These are phyloP conservation scores for Drosophila paranaensis DNA, from an alignment of 2,888 invertebrate genomes.

Conservation along the genomic window DNA sequence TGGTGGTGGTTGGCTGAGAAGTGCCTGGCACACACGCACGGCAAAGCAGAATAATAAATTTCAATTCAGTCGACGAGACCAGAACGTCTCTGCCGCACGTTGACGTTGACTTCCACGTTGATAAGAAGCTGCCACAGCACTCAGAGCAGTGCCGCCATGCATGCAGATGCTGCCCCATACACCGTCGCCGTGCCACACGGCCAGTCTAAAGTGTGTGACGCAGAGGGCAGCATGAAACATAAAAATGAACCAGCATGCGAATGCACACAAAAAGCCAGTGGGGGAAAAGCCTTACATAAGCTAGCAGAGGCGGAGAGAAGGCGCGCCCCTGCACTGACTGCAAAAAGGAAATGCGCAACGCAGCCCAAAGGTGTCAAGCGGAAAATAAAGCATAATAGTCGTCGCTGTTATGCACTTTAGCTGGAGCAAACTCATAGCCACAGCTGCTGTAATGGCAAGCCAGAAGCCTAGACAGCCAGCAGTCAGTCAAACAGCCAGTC, in stretches of 20 bases:
- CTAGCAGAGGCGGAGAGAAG: neutral
- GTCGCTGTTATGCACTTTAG: conserved; percentile 53
- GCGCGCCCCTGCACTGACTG: conserved; percentile 22
- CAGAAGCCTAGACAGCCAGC: conserved; percentile 48
- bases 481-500: conserved; percentile 36
- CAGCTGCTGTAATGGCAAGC: conserved; percentile 8
- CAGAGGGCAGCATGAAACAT: conserved; percentile 4
- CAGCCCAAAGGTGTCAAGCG: conserved; percentile 78
- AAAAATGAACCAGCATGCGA: conserved; percentile 18
- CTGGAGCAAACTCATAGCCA: conserved; percentile 11
- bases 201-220: conserved; percentile 27
- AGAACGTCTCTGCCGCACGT: conserved; percentile 61
- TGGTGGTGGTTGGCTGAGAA: conserved; percentile 46
- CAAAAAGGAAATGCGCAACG: conserved; percentile 78
- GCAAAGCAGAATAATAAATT: conserved; percentile 80
- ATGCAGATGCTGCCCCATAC: conserved; percentile 25
- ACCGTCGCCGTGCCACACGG: conserved; percentile 18
- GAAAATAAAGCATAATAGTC: conserved; percentile 76
- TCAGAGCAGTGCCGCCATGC: conserved; percentile 26
- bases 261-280: conserved; percentile 32
- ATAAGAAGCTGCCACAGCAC: conserved; percentile 62
- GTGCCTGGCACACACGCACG: conserved; percentile 72
- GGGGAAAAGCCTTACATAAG: conserved; percentile 17
- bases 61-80: conserved; percentile 70
- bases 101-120: conserved; percentile 58